phyloP scores from a whole-genome alignment of 2,113 vertebrate species.

The Protobothrops mucrosquamatus region DNA sequence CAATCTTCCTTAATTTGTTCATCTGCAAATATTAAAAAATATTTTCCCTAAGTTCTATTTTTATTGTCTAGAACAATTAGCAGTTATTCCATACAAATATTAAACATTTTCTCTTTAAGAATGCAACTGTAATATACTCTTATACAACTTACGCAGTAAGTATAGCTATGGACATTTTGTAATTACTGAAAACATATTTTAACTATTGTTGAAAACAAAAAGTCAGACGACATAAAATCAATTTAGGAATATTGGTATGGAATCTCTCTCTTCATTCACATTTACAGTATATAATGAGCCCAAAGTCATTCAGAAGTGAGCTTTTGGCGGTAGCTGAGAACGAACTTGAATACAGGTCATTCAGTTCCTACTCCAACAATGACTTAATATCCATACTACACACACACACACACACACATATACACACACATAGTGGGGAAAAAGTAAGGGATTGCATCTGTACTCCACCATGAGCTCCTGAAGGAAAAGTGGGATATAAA shows the following conservation, averaged over 20 bases:
- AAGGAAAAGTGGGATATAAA: background rate
- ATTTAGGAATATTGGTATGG: background rate
- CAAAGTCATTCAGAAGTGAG: background rate
- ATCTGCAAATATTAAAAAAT: background rate
- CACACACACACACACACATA: background rate
- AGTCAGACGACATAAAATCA: background rate
- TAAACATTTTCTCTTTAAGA: background rate
- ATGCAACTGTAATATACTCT: background rate
- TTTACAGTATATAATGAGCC: background rate
- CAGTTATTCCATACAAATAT: background rate
- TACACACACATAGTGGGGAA: background rate
- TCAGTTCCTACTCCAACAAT: background rate
- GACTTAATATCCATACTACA: background rate
- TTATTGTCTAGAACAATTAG: background rate
- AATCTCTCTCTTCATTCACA: background rate
- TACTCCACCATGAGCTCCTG: background rate
- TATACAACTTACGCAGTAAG: background rate
- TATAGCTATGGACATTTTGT: background rate
- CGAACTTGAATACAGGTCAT: background rate
- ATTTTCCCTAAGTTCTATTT: background rate
- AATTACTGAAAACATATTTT: background rate
- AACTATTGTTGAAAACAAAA: background rate
- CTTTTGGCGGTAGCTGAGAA: background rate
- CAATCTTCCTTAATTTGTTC: background rate
- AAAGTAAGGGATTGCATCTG: background rate